phyloP scores from a whole-genome alignment of 2,888 invertebrate genomes.

The Pristionchus entomophagus region DNA sequence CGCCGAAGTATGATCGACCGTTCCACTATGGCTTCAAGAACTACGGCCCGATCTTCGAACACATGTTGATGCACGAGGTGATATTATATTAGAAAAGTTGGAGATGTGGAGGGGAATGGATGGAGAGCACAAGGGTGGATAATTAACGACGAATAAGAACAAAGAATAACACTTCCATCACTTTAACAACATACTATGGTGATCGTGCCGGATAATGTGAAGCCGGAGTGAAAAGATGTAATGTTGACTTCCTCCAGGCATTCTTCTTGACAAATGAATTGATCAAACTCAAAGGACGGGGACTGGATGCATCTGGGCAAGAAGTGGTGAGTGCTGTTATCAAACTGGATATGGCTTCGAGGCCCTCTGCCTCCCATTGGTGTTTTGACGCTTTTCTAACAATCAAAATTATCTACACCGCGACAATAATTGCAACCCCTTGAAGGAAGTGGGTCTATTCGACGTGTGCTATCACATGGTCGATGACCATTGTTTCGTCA shows the following conservation, averaged over 20 bases:
- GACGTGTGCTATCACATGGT: slow-evolving; percentile 95
- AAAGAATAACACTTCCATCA: too few relatives aligned
- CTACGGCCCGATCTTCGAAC: slow-evolving; percentile 26
- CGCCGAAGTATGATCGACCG: neutral
- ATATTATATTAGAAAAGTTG: too few relatives aligned
- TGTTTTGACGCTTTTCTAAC: too few relatives aligned
- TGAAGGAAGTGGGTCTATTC: neutral
- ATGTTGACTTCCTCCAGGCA: neutral
- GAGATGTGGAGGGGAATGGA: too few relatives aligned
- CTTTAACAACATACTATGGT: too few relatives aligned
- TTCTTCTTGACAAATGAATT: neutral
- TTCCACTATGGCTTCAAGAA: neutral
- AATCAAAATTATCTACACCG: too few relatives aligned
- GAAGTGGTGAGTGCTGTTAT: too few relatives aligned
- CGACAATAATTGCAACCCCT: neutral
- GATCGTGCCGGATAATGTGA: too few relatives aligned
- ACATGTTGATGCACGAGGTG: neutral
- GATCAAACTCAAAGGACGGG: neutral
- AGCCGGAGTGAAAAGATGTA: too few relatives aligned
- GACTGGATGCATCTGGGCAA: neutral
- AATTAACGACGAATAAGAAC: too few relatives aligned
- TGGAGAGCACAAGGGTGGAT: neutral
- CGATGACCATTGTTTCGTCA: slow-evolving; percentile 86
- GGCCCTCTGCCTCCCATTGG: too few relatives aligned
- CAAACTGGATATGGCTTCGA: too few relatives aligned